A percentile compares a stretch with the other conserved stretches of the same genome.
Conservation (phyloP, 2,113 vertebrate genomes). For the Camelus bactrianus region DNA sequence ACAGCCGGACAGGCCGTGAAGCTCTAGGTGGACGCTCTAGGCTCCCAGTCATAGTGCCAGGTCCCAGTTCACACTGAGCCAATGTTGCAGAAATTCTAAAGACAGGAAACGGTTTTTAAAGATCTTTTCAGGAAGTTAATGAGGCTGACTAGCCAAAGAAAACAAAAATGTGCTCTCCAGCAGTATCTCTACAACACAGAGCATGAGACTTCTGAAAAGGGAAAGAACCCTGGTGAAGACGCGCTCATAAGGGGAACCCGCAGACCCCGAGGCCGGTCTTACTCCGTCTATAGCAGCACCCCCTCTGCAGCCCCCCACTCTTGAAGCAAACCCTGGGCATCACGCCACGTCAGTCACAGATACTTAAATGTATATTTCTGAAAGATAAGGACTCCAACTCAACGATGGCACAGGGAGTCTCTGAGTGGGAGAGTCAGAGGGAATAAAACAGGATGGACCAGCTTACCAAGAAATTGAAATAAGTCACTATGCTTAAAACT, state of each 20-base stretch:
- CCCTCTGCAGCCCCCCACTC: background rate
- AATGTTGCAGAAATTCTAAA: background rate
- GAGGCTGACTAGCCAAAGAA: background rate
- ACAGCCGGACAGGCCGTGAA: no score
- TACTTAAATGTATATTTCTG: background rate
- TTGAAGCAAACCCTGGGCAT: background rate
- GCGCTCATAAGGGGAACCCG: background rate
- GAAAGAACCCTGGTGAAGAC: background rate
- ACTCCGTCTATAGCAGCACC: rapidly evolving
- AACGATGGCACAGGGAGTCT: background rate
- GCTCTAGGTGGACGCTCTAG: background rate
- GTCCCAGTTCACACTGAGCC: background rate
- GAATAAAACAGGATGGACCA: background rate
- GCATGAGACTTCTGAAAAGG: background rate
- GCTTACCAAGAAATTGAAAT: background rate
- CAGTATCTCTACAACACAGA: background rate
- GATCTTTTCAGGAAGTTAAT: background rate
- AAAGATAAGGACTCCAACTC: background rate
- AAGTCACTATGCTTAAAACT: background rate
- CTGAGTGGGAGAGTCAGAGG: background rate
- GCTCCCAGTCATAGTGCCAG: background rate
- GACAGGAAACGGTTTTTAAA: background rate
- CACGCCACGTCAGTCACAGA: background rate
- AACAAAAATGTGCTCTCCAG: background rate
- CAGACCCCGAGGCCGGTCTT: background rate